phyloP scores from a whole-genome alignment of 2,113 vertebrate genomes.

The Kryptolebias marmoratus region DNA sequence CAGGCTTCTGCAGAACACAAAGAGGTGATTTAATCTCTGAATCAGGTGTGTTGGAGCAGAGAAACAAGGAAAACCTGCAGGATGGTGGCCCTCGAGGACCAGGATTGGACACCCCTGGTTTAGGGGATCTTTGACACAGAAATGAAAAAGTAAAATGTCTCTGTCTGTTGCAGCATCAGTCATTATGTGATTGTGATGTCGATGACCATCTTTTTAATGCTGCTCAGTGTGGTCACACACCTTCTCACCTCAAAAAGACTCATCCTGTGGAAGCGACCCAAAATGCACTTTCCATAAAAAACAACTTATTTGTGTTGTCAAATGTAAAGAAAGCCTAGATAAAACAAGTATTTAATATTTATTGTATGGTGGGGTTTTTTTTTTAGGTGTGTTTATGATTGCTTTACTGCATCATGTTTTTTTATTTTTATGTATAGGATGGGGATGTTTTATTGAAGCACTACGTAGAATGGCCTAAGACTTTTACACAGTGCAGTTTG shows the following conservation, averaged over 20 bases:
- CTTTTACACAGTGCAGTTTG: conserved; percentile 14
- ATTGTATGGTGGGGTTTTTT: not conserved
- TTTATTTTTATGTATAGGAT: conserved; percentile 7
- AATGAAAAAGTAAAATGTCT: not conserved
- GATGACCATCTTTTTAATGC: conserved; percentile 93
- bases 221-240: conserved; percentile 91
- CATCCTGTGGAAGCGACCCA: conserved; percentile 73
- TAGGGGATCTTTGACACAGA: not conserved
- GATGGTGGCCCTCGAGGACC: too few species aligned
- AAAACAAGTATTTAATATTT: conserved; percentile 11
- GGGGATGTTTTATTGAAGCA: not conserved
- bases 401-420: not conserved
- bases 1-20: too few species aligned
- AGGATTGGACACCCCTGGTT: too few species aligned
- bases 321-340: not conserved
- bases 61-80: too few species aligned
- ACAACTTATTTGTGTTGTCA: not conserved
- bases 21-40: too few species aligned
- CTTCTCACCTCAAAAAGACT: conserved; percentile 87
- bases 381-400: not conserved
- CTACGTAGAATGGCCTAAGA: not conserved
- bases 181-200: conserved; percentile 98
- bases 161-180: conserved; percentile 86
- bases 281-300: conserved; percentile 84
- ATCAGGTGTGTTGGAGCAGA: too few species aligned